Evolutionary conservation across 2,113 vertebrate species (phyloP), one percentile per base, ranked within the genome.

Genomic region (Maccullochella peelii): DNA sequence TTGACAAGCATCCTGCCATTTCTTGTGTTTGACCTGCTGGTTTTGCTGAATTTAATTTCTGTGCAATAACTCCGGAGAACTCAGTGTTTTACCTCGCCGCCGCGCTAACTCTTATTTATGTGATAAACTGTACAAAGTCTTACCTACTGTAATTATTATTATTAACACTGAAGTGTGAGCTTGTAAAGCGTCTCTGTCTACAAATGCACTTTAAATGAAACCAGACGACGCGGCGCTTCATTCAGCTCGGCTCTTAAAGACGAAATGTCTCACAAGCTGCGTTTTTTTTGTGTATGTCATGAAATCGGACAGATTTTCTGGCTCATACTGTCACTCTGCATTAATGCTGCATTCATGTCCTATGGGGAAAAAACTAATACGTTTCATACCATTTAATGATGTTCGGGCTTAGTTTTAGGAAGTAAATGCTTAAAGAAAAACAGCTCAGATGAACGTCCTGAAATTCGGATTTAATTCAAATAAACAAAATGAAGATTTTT

Each of bases 131-230:
- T 84, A 82, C 23, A 67, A 65, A 25, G 77, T 81, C 73, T 76
- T 18, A 78, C 30, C 21, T 12, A 2, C 87, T 80, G 84, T 89
- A 52, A 69, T 75, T 50, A 69, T 59, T 58, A 50, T 73, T 63
- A n/a, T 69, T 88, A 69, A 89, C 80, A 81, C 74, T 86, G 78
- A 73, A 36, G 27, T 42, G 52, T 83, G 49, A 82, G 83, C 82
- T 66, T 80, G 58, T 82, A 25, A 87, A 77, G 65, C n/a, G 12
- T 79, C 59, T 89, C 79, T 74, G 71, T 74, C 85, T 83, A 77
- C 79, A 81, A 88, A 92, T 85, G 93, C 94, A 94, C 94, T 94
- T 95, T 94, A 94, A 79, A 80, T 20, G 25, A 55, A 44, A 67
- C 23, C 7, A 33, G 49, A 25, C 55, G 18, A 61, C 1, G 63